Evolutionary conservation across 2,797 vertebrate species (phyloP).

Genomic region (Macropus fuliginosus): DNA sequence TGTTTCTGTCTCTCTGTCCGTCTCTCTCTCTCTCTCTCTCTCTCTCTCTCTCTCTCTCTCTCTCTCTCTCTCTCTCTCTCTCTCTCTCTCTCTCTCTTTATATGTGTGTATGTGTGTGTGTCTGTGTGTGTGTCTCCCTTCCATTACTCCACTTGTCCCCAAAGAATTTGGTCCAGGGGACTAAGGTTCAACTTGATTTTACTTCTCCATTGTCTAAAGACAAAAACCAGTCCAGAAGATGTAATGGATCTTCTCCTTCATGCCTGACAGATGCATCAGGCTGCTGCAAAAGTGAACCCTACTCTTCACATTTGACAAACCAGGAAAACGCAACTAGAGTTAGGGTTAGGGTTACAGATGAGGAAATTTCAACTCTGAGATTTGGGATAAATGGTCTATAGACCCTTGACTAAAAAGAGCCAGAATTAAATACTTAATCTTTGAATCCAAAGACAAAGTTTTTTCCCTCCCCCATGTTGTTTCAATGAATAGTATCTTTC

Average conservation of each 20-base stretch:
- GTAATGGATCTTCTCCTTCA: neutral
- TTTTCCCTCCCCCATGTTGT: neutral
- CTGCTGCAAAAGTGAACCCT: neutral
- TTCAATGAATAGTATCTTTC: neutral
- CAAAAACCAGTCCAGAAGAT: neutral
- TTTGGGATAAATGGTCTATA: neutral
- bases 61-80: too few species aligned
- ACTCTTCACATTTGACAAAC: neutral
- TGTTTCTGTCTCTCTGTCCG: neutral
- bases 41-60: too few species aligned
- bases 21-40: neutral
- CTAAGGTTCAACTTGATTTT: neutral
- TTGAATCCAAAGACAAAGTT: neutral
- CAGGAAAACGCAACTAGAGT: neutral
- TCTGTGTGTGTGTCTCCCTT: too few species aligned
- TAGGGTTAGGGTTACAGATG: too few species aligned
- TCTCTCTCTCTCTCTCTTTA: too few species aligned
- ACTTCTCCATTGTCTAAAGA: neutral
- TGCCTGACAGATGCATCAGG: neutral
- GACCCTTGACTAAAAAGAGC: neutral
- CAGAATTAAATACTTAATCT: neutral
- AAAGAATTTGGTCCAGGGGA: neutral
- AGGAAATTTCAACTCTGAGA: neutral
- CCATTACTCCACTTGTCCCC: too few species aligned
- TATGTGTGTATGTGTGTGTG: too few species aligned